Base-by-base conservation (phyloP, 2,113 vertebrate species). In the Laticauda colubrina region DNA sequence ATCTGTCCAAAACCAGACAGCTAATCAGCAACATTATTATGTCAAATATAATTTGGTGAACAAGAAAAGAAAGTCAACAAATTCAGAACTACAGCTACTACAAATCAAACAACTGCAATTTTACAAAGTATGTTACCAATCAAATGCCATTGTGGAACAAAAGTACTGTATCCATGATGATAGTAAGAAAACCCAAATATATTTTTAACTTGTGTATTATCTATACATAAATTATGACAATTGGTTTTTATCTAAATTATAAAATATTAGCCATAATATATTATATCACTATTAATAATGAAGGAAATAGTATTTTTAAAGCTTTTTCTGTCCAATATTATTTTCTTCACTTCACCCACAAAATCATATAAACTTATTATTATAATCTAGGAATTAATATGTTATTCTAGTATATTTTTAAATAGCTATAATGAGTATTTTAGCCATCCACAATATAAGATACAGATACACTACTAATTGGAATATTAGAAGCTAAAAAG, bases 161-260 rank as follows among this genome's bases (percentile, higher is more conserved):
- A 64, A n/a, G 18, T 24, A 43, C 3, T 21, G 6, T 85, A 21
- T 18, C n/a, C 39, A 43, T 69, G 23, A 54, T 45, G 11, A 20
- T 53, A 64, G 56, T 39, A 51, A 26, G 18, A 18, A 9, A 4
- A 55, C 3, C 56, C 21, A 57, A 24, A 64, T 34, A 54, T 39
- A 1, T 34, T 39, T 88, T 69, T 57, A 43, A n/a, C 0, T 0
- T 54, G 2, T 39, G 26, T 5, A 1, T 85, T 24, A 26, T 23
- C 10, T 51, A 29, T 12, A 87, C 15, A 88, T 14, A 75, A 51
- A 86, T n/a, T 0, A 0, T 0, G 43, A 39, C 51, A 12, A 59
- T 0, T 0, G 0, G 9, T 87, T 87, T 87, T 56, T 48, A 2
- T 85, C 9, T 34, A 20, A 89, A 51, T 0, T 0, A 29, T 0